Percentiles rank a stretch among this genome's conserved stretches.
phyloP scores from a whole-genome alignment of 2,888 invertebrate genomes.

The Synanthedon tipuliformis region DNA sequence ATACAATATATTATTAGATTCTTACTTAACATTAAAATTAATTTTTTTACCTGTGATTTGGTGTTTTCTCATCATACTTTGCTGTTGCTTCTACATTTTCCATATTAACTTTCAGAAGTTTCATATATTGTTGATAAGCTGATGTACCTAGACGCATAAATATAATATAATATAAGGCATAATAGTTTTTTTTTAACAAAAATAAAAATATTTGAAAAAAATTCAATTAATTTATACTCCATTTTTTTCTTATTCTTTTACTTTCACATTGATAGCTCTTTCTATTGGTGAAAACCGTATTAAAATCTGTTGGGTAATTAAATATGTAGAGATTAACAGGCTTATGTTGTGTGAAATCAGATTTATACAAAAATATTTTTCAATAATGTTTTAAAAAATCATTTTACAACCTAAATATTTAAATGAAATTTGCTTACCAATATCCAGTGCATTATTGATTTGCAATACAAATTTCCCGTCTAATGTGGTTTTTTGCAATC shows the following conservation, averaged over 20 bases:
- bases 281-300: no score
- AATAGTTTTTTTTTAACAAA: no score
- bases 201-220: no score
- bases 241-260: no score
- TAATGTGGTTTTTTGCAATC: conserved; percentile 52
- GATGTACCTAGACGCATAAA: conserved; percentile 41
- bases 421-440: conserved; percentile 46
- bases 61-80: conserved; percentile 51
- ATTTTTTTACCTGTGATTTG: conserved; percentile 43
- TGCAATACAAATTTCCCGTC: conserved; percentile 72
- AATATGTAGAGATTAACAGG: no score
- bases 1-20: no score
- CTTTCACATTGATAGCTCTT: no score
- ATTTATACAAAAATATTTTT: no score
- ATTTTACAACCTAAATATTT: conserved; percentile 13
- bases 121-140: conserved; percentile 72
- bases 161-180: no score
- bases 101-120: conserved; percentile 60
- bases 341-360: no score
- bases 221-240: no score
- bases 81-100: conserved; percentile 67
- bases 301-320: no score
- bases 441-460: conserved; percentile 71
- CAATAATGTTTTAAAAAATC: not conserved
- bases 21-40: not conserved